Conservation (phyloP, 2,888 invertebrate species). For the Drosophila eohydei region DNA sequence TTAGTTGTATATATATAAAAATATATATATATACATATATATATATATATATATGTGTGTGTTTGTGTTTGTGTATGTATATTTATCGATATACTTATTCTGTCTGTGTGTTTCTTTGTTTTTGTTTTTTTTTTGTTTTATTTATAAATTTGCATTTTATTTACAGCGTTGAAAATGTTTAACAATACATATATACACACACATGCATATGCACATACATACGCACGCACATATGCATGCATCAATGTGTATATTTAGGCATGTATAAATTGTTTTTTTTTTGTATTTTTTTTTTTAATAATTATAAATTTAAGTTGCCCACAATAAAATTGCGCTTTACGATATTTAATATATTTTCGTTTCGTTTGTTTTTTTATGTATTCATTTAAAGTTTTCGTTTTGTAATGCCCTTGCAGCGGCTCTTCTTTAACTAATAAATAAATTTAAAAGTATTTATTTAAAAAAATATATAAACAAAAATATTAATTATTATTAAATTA, state of each 20-base stretch:
- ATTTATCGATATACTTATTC: slow-evolving; percentile 46
- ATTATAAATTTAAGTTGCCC: slow-evolving; percentile 60
- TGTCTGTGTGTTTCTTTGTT: slow-evolving; percentile 13
- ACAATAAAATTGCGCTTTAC: slow-evolving; percentile 59
- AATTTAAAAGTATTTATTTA: too few species aligned
- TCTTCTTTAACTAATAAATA: too few species aligned
- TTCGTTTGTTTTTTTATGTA: slow-evolving; percentile 4
- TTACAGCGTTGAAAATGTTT: slow-evolving; percentile 52
- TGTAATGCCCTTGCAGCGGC: slow-evolving; percentile 27
- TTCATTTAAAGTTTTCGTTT: not conserved
- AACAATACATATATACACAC: slow-evolving; percentile 39
- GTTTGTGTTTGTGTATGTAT: slow-evolving; percentile 33
- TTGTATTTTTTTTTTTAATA: slow-evolving; percentile 40
- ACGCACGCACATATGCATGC: slow-evolving; percentile 7
- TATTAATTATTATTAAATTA: too few species aligned
- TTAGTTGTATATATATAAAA: slow-evolving; percentile 61
- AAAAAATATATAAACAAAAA: too few species aligned
- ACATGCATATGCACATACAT: slow-evolving; percentile 5
- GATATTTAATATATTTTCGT: slow-evolving; percentile 19
- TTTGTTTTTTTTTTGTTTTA: not conserved
- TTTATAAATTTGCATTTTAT: slow-evolving; percentile 41
- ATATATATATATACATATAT: slow-evolving; percentile 67
- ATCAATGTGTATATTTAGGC: slow-evolving; percentile 7
- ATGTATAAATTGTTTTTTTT: slow-evolving; percentile 17
- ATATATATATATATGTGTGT: slow-evolving; percentile 29